Conservation (phyloP, 2,888 invertebrate species). For the Synanthedon formicaeformis region DNA sequence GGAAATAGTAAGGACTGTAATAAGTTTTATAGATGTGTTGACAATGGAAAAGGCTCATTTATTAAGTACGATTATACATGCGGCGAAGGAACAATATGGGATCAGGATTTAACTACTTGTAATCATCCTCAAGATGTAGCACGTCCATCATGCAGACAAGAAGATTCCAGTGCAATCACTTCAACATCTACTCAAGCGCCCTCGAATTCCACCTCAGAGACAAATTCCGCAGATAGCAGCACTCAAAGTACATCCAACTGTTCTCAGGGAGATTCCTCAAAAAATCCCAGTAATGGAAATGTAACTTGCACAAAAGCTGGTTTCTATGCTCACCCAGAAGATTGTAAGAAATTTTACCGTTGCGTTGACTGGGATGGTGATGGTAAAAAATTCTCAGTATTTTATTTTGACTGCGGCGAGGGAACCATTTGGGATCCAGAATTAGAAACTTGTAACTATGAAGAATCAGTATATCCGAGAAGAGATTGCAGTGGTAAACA, state of each 20-base stretch:
- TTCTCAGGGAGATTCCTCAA: conserved; percentile 26
- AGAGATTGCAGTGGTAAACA: conserved; percentile 48
- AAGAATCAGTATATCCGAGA: conserved; percentile 74
- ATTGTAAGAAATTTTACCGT: conserved; percentile 76
- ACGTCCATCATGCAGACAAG: conserved; percentile 38
- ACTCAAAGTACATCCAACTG: conserved; percentile 24
- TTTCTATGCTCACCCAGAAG: conserved; percentile 70
- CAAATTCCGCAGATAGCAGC: conserved; percentile 21
- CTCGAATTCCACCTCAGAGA: conserved; percentile 11
- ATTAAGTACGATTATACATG: conserved; percentile 66
- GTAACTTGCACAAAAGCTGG: conserved; percentile 70
- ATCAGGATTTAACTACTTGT: conserved; percentile 61
- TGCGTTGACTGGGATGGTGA: conserved; percentile 73
- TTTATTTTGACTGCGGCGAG: conserved; percentile 75
- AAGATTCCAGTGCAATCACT: conserved; percentile 11
- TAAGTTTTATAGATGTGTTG: conserved; percentile 76
- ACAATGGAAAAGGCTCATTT: conserved; percentile 36
- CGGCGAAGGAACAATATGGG: conserved; percentile 76
- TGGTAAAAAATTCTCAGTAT: conserved; percentile 70
- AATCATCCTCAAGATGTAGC: conserved; percentile 55
- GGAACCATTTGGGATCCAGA: conserved; percentile 81
- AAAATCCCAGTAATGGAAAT: conserved; percentile 30
- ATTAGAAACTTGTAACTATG: conserved; percentile 75
- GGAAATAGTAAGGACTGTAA: conserved; percentile 73
- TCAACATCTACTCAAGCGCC: conserved; percentile 10